A percentile compares a stretch with the other conserved stretches of the same genome.
These are phyloP conservation scores for Poecile atricapillus DNA, from an alignment of 2,113 vertebrate genomes.

Conservation along the genomic window DNA sequence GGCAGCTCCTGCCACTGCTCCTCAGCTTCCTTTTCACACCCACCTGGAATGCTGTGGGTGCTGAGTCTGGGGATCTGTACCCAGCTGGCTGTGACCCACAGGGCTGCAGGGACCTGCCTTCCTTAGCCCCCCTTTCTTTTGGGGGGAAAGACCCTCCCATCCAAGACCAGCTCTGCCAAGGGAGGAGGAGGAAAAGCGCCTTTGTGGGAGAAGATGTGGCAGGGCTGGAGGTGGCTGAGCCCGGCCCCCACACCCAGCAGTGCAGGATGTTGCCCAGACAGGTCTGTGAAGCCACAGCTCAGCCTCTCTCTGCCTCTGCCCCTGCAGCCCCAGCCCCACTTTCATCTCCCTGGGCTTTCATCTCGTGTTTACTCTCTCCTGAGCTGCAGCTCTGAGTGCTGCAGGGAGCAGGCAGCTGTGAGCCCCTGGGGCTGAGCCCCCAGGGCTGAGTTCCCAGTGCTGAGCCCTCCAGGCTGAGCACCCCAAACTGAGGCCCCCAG, in stretches of 20 bases:
- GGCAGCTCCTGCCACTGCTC: not conserved
- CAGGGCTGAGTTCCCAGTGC: not conserved
- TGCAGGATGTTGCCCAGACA: slow-evolving; percentile 11
- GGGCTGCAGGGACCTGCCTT: not conserved
- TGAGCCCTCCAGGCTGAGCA: not conserved
- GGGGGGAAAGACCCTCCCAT: fast-evolving
- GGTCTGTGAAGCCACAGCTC: not conserved
- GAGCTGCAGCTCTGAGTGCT: not conserved
- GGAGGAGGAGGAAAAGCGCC: not conserved
- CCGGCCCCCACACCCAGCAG: fast-evolving
- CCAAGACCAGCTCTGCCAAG: fast-evolving
- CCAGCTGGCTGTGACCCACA: fast-evolving
- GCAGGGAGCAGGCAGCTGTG: not conserved
- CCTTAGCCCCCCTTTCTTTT: not conserved
- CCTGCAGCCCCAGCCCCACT: not conserved
- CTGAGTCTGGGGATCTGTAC: fast-evolving
- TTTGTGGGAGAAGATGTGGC: not conserved
- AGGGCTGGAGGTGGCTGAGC: not conserved
- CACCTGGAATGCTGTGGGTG: fast-evolving
- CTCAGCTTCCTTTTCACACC: not conserved
- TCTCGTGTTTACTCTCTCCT: not conserved
- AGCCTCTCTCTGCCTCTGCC: not conserved
- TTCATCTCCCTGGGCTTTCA: not conserved
- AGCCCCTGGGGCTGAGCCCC: not conserved
- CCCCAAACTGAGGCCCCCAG: not conserved